These are phyloP conservation scores for Polymixis lichenea DNA, from an alignment of 2,888 invertebrate species.

Conservation along the genomic window DNA sequence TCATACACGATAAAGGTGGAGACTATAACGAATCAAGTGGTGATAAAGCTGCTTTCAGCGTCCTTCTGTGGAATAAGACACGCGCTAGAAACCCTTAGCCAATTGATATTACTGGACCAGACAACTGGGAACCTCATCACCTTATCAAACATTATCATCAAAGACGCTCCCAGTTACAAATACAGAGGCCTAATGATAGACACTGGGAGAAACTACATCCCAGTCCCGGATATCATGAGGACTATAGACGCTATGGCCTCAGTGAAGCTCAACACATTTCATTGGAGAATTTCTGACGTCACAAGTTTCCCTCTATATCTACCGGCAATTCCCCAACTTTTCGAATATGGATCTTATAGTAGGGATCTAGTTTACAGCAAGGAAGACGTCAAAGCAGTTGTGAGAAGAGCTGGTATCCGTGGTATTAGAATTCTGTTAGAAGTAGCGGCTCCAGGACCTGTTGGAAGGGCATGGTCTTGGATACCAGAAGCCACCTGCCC, in stretches of 20 bases:
- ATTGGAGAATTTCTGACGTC: conserved; percentile 97
- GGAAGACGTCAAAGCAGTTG: conserved; percentile 92
- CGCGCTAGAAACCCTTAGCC: conserved; percentile 93
- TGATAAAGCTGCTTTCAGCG: conserved; percentile 89
- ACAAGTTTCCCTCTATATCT: conserved; percentile 97
- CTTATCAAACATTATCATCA: conserved; percentile 91
- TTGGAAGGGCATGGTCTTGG: conserved; percentile 96
- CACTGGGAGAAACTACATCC: conserved; percentile 96
- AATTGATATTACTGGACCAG: conserved; percentile 94
- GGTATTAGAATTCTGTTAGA: conserved; percentile 96
- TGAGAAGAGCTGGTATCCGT: conserved; percentile 93
- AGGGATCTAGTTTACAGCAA: conserved; percentile 93
- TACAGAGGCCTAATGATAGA: conserved; percentile 97
- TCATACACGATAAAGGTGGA: conserved; percentile 92
- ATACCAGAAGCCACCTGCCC: conserved; percentile 89
- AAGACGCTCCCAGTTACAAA: conserved; percentile 94
- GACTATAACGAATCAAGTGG: conserved; percentile 81
- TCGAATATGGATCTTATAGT: conserved; percentile 95
- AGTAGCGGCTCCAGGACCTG: conserved; percentile 96
- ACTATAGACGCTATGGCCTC: conserved; percentile 96
- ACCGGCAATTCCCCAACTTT: conserved; percentile 92
- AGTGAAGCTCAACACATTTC: conserved; percentile 97
- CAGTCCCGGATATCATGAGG: conserved; percentile 92
- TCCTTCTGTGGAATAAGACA: conserved; percentile 94
- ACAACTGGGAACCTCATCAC: conserved; percentile 91